Percentiles rank a stretch among this genome's conserved stretches.
Evolutionary conservation across 1,140 invertebrate species (phyloP).

Genomic region (Glossosoma conforme): DNA sequence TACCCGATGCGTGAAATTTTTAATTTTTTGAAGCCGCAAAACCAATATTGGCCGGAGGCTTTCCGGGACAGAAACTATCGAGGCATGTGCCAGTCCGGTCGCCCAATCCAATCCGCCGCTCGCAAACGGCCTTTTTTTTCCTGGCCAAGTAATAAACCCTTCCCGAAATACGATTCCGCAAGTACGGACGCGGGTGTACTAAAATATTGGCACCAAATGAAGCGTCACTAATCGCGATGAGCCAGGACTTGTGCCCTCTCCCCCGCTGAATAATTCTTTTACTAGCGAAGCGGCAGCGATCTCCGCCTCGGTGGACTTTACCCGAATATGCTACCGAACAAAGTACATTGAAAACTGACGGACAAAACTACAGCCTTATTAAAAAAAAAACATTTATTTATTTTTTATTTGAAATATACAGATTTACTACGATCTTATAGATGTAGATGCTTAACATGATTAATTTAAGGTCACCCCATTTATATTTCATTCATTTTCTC

Average conservation of each 20-base stretch:
- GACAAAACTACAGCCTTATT: no score
- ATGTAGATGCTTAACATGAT: no score
- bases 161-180: slow-evolving; percentile 30
- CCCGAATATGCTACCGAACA: not conserved
- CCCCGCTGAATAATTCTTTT: slow-evolving; percentile 28
- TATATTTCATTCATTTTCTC: no score
- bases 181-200: slow-evolving; percentile 22
- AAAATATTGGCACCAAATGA: slow-evolving; percentile 32
- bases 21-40: not conserved
- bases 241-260: slow-evolving; percentile 7
- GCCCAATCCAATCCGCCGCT: slow-evolving; percentile 21
- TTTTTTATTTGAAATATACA: no score
- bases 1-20: not conserved
- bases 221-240: slow-evolving; percentile 26
- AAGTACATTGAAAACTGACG: not conserved
- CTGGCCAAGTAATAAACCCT: slow-evolving; percentile 25
- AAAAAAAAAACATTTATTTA: no score
- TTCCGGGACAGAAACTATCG: slow-evolving; percentile 18
- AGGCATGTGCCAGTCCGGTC: slow-evolving; percentile 16
- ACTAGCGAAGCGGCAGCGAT: slow-evolving; percentile 25
- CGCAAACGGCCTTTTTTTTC: slow-evolving; percentile 23
- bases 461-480: no score
- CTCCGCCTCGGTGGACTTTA: slow-evolving; percentile 4
- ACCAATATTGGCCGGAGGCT: slow-evolving; percentile 2
- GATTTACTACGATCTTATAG: no score